These are phyloP conservation scores for Caenorhabditis japonica DNA, from an alignment of 2,888 invertebrate genomes.

Conservation along the genomic window DNA sequence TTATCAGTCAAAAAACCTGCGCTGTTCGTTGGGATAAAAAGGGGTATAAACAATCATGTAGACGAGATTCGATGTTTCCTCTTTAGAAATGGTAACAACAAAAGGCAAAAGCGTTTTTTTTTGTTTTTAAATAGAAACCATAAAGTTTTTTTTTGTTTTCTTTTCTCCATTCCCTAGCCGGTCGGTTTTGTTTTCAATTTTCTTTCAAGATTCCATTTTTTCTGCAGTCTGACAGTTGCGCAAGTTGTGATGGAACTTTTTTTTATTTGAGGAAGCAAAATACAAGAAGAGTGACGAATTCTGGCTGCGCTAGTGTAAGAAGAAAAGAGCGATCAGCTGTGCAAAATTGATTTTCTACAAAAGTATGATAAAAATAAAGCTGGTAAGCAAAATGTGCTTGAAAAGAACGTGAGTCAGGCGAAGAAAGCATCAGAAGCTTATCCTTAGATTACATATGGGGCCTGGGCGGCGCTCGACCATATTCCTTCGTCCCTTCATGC, in stretches of 20 bases:
- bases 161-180: neutral
- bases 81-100: slow-evolving; percentile 13
- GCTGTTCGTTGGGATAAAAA: neutral
- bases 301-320: neutral
- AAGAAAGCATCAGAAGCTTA: slow-evolving; percentile 20
- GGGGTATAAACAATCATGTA: too few relatives aligned
- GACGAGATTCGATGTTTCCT: too few relatives aligned
- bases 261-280: neutral
- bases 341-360: neutral
- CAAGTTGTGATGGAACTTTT: slow-evolving; percentile 21
- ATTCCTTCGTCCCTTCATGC: slow-evolving; percentile 10
- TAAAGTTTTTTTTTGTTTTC: slow-evolving; percentile 36
- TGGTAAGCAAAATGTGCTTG: neutral
- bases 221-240: slow-evolving; percentile 21
- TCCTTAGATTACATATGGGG: slow-evolving; percentile 30
- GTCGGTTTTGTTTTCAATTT: slow-evolving; percentile 19
- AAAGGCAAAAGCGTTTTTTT: neutral
- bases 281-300: slow-evolving; percentile 1
- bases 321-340: slow-evolving; percentile 1
- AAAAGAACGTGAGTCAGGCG: slow-evolving; percentile 17
- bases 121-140: slow-evolving; percentile 24
- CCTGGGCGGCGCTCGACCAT: slow-evolving; percentile 12
- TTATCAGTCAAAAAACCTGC: slow-evolving; percentile 35
- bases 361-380: neutral
- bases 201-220: slow-evolving; percentile 29